Base-by-base conservation (phyloP, 2,888 invertebrate genomes). In the Nowickia ferox region DNA sequence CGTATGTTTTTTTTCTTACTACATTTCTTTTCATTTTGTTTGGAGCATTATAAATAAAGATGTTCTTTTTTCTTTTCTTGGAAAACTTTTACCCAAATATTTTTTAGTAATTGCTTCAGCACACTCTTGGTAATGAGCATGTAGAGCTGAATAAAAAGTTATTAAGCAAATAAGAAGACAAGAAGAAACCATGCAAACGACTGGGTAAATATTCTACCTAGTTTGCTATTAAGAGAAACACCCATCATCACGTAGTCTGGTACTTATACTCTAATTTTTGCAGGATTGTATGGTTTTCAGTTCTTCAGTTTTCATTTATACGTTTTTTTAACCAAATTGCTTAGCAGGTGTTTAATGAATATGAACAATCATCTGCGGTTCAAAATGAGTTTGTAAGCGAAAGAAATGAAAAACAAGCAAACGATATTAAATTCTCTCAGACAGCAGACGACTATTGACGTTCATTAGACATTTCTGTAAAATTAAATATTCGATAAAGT, bases 311-410 rank as follows among this genome's bases (percentile, higher is more conserved):
- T 63, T 57, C 9, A 42, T 69, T 59, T 51, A 42, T 30, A 13
- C n/a, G 11, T 66, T n/a, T 69, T 11, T 51, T 38, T 2, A 8
- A 46, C 13, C 10, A 44, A 71, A 71, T 71, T 72, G 51, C 61
- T 71, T 13, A 72, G 80, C 84, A 84, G 84, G 80, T 77, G 84
- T 81, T 84, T 55, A 84, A 84, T 76, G 65, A 53, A 71, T 71
- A 84, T 80, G 66, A 71, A 59, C 51, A 61, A 57, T 65, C 59
- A 61, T 38, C 30, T 84, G 75, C 59, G 75, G 69, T 59, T 75
- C 44, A 53, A 77, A 66, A 66, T 65, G 40, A 55, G 15, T 15
- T 68, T 53, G 17, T 4, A 9, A 38, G 9, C 15, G 38, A 15
- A 53, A 53, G 63, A 9, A 75, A 13, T 15, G 10, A 51, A 8